Base-by-base conservation (phyloP, 2,797 vertebrate species). In the Rhodeus uyekii region DNA sequence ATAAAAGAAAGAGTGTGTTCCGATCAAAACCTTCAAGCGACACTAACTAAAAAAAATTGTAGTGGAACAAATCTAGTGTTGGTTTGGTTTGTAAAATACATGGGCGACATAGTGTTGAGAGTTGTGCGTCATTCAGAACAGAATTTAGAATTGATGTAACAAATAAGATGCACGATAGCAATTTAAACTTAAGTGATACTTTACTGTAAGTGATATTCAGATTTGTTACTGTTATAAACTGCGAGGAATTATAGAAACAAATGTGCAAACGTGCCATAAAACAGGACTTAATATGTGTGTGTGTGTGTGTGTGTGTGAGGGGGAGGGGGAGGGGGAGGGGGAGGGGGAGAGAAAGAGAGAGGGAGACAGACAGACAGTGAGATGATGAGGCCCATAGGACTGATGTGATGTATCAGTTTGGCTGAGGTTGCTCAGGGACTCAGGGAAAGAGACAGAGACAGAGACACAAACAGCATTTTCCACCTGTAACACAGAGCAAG, bases 401-500 rank as follows among this genome's bases (percentile, higher is more conserved):
- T 76, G 48, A 63, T 80, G 65, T 85, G 84, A 87, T 87, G 38
- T 83, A 85, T 85, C 84, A 67, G 44, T 55, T 85, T 87, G 83
- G 84, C 81, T 65, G 42, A 58, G 46, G 68, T 48, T 83, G 81
- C 74, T 78, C 19, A 64, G 60, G 60, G 83, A 65, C 39, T 24
- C 32, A 12, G 65, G 39, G 71, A 81, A 60, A 78, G 68, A 48
- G 50, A 55, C 36, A 78, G 68, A 48, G 50, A 55, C 36, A 8
- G 74, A 83, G 78, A 78, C 34, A 73, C 55, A 64, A 58, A 76
- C 84, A 77, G 72, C 84, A 85, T 88, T 86, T 87, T 87, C 84
- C 88, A 89, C 85, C 87, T 88, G 88, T 78, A 77, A 68, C 27
- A 36, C 72, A 69, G 53, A 83, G 46, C 22, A n/a, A 69, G 63